Evolutionary conservation across 2,797 vertebrate species (phyloP).

Genomic region (Clarias laeviceps): DNA sequence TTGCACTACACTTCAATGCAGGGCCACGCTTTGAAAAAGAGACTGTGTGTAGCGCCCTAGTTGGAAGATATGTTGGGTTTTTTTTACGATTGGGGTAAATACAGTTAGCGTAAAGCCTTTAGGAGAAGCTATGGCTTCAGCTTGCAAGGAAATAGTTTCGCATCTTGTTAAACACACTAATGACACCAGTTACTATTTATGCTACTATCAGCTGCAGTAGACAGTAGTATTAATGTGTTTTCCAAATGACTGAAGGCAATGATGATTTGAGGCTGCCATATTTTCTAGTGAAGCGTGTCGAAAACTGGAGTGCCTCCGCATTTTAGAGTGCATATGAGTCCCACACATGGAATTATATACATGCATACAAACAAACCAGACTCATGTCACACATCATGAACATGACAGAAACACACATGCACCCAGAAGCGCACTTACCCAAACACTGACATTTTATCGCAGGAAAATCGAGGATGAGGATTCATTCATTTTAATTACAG

Average conservation of each 20-base stretch:
- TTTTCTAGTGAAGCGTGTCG: conserved; percentile 12
- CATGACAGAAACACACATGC: conserved; percentile 42
- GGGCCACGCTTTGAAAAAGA: conserved; percentile 41
- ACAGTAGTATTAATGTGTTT: conserved; percentile 23
- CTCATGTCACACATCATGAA: conserved; percentile 31
- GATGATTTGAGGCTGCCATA: conserved; percentile 10
- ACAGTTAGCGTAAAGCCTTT: conserved; percentile 23
- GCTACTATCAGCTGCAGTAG: conserved; percentile 22
- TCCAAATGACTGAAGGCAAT: conserved; percentile 33
- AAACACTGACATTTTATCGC: conserved; percentile 44
- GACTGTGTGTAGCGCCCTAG: conserved; percentile 21
- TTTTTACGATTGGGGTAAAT: conserved; percentile 6
- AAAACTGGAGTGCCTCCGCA: conserved; percentile 50
- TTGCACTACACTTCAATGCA: conserved; percentile 38
- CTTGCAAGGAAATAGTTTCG: conserved; percentile 22
- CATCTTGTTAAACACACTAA: conserved; percentile 32
- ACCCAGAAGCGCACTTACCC: conserved; percentile 51
- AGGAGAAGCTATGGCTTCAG: conserved; percentile 13
- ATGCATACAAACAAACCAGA: conserved; percentile 28
- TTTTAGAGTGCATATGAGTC: conserved; percentile 53
- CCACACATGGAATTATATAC: conserved; percentile 39
- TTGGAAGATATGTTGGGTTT: not conserved
- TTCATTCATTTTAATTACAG: conserved; percentile 26
- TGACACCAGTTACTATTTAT: conserved; percentile 17
- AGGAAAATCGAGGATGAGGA: conserved; percentile 39